phyloP scores from a whole-genome alignment of 2,888 invertebrate genomes.

The Phaonia tiefii region DNA sequence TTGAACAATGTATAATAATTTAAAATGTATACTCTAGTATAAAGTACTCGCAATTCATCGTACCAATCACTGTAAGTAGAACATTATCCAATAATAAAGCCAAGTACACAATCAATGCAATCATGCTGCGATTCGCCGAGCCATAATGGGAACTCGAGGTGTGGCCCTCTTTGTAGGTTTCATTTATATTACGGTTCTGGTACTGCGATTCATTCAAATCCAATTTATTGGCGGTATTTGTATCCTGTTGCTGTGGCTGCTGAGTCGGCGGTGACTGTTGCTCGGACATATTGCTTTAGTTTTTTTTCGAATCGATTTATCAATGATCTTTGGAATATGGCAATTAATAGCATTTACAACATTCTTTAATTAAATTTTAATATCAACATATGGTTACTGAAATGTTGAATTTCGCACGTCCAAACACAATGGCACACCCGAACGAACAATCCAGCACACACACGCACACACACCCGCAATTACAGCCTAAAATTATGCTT shows the following conservation, averaged over 20 bases:
- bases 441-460: slow-evolving; percentile 12
- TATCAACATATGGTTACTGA: slow-evolving; percentile 10
- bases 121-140: slow-evolving; percentile 74
- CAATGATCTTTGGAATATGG: no score
- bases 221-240: slow-evolving; percentile 27
- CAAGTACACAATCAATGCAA: slow-evolving; percentile 85
- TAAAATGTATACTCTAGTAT: no score
- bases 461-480: slow-evolving; percentile 19
- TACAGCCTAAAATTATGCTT: slow-evolving; percentile 50
- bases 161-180: slow-evolving; percentile 45
- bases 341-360: slow-evolving; percentile 5
- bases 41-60: no score
- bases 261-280: slow-evolving; percentile 4
- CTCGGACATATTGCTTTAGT: slow-evolving; percentile 54
- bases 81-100: slow-evolving; percentile 92
- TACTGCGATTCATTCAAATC: slow-evolving; percentile 41
- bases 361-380: neutral
- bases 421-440: slow-evolving; percentile 2
- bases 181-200: slow-evolving; percentile 57
- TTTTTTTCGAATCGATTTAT: neutral
- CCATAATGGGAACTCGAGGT: slow-evolving; percentile 68
- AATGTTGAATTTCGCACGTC: neutral
- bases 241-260: neutral
- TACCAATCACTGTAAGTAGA: slow-evolving; percentile 93
- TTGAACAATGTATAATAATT: no score